Evolutionary conservation across 1,140 invertebrate genomes (phyloP).

Genomic region (Ylistrum balloti): DNA sequence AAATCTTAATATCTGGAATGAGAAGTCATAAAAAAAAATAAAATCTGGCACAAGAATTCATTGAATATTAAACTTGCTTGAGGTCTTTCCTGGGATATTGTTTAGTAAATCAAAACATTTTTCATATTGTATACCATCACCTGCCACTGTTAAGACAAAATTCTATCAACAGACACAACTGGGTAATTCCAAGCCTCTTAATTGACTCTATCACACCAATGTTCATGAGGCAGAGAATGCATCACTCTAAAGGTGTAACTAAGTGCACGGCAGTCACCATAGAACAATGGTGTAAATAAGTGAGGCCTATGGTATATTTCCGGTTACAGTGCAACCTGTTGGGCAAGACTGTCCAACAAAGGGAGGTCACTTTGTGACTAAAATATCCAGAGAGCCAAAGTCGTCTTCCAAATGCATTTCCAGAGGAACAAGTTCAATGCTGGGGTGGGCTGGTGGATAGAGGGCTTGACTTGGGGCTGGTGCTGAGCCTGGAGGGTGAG

Average conservation of each 20-base stretch:
- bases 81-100: neutral
- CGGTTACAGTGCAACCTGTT: slow-evolving; percentile 1
- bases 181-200: neutral
- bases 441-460: slow-evolving; percentile 66
- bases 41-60: neutral
- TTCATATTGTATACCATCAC: neutral
- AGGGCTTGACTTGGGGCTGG: slow-evolving; percentile 61
- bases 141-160: neutral
- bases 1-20: neutral
- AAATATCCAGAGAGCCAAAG: slow-evolving; percentile 8
- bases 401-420: too few species aligned
- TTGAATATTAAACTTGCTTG: neutral
- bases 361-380: slow-evolving; percentile 37
- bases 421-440: neutral
- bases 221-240: neutral
- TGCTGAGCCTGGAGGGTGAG: slow-evolving; percentile 68
- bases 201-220: neutral
- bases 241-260: slow-evolving; percentile 22
- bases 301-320: neutral
- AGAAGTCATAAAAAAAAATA: neutral
- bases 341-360: neutral
- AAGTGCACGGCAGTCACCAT: neutral
- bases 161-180: neutral
- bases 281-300: slow-evolving; percentile 5
- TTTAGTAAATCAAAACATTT: neutral